phyloP scores from a whole-genome alignment of 2,888 invertebrate species.

The Philopedon plagiatum region DNA sequence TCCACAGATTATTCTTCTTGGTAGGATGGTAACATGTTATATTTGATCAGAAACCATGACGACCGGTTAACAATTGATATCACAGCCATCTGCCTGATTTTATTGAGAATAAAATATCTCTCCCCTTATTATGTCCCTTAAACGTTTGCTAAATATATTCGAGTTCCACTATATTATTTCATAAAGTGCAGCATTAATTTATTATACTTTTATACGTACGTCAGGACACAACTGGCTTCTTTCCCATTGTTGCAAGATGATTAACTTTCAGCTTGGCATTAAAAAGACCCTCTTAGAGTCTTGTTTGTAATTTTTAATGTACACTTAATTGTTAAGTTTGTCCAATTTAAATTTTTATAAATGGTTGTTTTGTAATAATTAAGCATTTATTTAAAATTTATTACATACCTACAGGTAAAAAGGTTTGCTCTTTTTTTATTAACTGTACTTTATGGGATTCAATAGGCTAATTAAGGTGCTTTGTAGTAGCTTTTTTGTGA shows the following conservation, averaged over 20 bases:
- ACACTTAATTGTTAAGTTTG: constrained; percentile 63
- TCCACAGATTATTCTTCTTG: constrained; percentile 58
- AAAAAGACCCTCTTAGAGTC: constrained; percentile 59
- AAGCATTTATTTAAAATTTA: constrained; percentile 54
- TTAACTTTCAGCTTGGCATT: constrained; percentile 60
- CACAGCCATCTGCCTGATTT: constrained; percentile 66
- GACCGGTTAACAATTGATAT: constrained; percentile 67
- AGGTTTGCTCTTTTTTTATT: constrained; percentile 20
- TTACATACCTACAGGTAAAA: constrained; percentile 52
- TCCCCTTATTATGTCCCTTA: constrained; percentile 64
- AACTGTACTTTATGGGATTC: constrained; percentile 24
- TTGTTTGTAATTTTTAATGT: constrained; percentile 67
- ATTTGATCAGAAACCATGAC: constrained; percentile 66
- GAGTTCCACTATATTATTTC: constrained; percentile 65
- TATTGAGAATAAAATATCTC: constrained; percentile 59
- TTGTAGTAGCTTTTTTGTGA: constrained; percentile 39
- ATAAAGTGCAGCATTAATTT: constrained; percentile 67
- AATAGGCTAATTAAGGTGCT: constrained; percentile 44
- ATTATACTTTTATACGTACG: constrained; percentile 60
- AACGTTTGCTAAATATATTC: constrained; percentile 68
- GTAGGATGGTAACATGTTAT: constrained; percentile 61
- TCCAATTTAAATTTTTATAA: constrained; percentile 54
- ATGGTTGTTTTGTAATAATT: constrained; percentile 57
- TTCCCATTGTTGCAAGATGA: constrained; percentile 62
- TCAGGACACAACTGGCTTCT: constrained; percentile 61